Base-by-base conservation (phyloP, 2,113 vertebrate genomes). In the Motacilla tschutschensis region DNA sequence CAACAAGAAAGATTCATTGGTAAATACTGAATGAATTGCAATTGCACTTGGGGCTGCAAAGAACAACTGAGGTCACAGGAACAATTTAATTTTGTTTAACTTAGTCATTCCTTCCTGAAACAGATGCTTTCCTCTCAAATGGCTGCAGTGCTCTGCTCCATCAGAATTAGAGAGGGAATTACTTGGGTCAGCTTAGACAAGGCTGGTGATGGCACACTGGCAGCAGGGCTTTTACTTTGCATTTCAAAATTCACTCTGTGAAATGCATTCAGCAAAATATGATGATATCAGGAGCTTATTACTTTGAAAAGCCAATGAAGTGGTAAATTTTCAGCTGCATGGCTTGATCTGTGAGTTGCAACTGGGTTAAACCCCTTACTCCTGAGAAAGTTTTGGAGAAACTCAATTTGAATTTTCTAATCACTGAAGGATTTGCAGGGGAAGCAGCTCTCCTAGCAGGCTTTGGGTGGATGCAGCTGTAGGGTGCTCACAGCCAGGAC, bases 211-310 rank as follows among this genome's bases (percentile, higher is more conserved):
- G 65, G 84, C 57, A 79, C 53, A 29, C 29, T 53, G 60, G 72
- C 65, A 74, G 67, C 76, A 86, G 64, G 57, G 59, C 88, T 92
- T 93, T 77, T 77, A 64, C 73, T 93, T 85, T 83, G 66, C 77
- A 69, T 84, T 87, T 76, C 67, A 46, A 46, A 80, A 91, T 79
- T 60, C 58, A 40, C 38, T 62, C 64, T 53, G 25, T 54, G 64
- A 88, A 78, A 87, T 31, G 31, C n/a, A 22, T 72, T 82, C 69
- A 70, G 47, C 33, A 85, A 71, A 64, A 83, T 55, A 77, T 12
- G 54, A 77, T 3, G 3, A 10, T 78, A 79, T 75, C 82, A 70
- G 57, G 75, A 77, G 43, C n/a, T 64, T 82, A 64, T 79, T 90
- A 41, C 57, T 71, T 82, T 72, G 67, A 69, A 81, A 94, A 87